Conservation (phyloP, 1,140 invertebrate species). For the Drosophila murphyi region DNA sequence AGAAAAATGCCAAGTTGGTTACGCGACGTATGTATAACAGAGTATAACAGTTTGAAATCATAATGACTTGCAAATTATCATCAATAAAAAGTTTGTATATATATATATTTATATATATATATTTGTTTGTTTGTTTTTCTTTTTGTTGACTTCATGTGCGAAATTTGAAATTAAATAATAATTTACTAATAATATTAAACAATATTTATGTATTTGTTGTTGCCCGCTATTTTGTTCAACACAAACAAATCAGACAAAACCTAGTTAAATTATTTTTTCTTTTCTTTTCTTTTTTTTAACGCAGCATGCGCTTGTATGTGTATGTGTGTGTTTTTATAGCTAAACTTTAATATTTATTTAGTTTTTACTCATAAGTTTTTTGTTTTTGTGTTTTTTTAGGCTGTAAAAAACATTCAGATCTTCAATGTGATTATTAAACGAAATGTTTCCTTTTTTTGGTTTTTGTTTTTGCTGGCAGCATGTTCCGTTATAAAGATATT, state of each 20-base stretch:
- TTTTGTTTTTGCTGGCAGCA: slow-evolving; percentile 40
- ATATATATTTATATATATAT: not conserved
- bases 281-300: slow-evolving; percentile 36
- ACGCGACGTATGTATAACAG: slow-evolving; percentile 41
- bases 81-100: slow-evolving; percentile 35
- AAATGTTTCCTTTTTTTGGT: slow-evolving; percentile 23
- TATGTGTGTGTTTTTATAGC: slow-evolving; percentile 44
- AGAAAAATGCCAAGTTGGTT: slow-evolving; percentile 50
- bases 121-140: slow-evolving; percentile 11
- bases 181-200: slow-evolving; percentile 73
- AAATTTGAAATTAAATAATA: slow-evolving; percentile 53
- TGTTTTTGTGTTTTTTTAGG: slow-evolving; percentile 39
- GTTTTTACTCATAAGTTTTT: slow-evolving; percentile 38
- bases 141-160: slow-evolving; percentile 44
- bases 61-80: slow-evolving; percentile 25
- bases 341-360: slow-evolving; percentile 52
- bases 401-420: slow-evolving; percentile 77
- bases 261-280: slow-evolving; percentile 25
- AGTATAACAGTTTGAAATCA: slow-evolving; percentile 52
- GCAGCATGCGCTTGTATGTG: slow-evolving; percentile 32
- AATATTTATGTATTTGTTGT: slow-evolving; percentile 26
- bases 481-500: slow-evolving; percentile 35
- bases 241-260: slow-evolving; percentile 48
- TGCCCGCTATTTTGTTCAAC: slow-evolving; percentile 13
- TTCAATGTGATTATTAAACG: slow-evolving; percentile 62